Base-by-base conservation (phyloP, 2,797 vertebrate species). In the Pelodytes ibericus region DNA sequence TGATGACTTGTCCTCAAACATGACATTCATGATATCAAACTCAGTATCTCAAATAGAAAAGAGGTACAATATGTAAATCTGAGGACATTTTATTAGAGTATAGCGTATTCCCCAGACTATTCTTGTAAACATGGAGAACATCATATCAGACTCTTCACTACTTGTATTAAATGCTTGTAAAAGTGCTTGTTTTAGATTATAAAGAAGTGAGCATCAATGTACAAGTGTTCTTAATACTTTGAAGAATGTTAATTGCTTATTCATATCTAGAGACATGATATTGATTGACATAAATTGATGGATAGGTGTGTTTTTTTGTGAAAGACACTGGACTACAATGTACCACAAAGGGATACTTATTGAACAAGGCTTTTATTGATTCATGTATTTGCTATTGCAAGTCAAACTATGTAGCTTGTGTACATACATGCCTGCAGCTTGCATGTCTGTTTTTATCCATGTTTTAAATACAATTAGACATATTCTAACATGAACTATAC, bases 211-310 rank as follows among this genome's bases (percentile, higher is more conserved):
- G 41, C 41, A 10, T 44, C 41, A 44, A 3, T 44, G 18, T 13
- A 44, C 4, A 56, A 56, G 6, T 56, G 24, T 27, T 26, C 25
- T 58, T 58, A 58, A 58, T 58, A 58, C 11, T 44, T 13, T 44
- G 41, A 44, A 58, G 22, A 26, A 58, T 58, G 56, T 58, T 58
- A 27, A 58, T 58, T 58, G 22, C 56, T 58, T 58, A 25, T 58
- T 58, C 24, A 22, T 22, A 53, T 53, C 49, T 53, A 8, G 2
- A 39, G 24, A 18, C 20, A 69, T 62, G 2, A 53, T 63, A 62
- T 75, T 69, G 65, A 69, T 69, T 41, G 36, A 22, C 30, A 10
- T 69, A 25, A 51, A 39, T 26, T 68, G 73, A 75, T 67, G 56
- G 64, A 60, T 69, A 68, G 73, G n/a, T 61, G 36, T 61, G 22